Percentiles rank a stretch among this genome's conserved stretches.
Conservation (phyloP, 2,888 invertebrate genomes). For the Anagyrus pseudococci region DNA sequence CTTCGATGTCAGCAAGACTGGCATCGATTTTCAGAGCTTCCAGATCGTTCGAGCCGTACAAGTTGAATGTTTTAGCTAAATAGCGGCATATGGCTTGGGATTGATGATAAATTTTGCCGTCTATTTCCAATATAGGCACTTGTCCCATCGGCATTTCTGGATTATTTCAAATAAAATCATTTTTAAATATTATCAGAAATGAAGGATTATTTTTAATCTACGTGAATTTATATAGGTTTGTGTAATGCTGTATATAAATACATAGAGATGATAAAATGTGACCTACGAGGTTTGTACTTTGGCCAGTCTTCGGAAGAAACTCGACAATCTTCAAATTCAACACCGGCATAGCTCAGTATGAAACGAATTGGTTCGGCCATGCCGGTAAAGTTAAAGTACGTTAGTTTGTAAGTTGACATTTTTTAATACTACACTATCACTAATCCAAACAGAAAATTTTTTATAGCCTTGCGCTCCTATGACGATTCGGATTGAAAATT, state of each 20-base stretch:
- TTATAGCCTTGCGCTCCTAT: no score
- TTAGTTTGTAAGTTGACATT: slow-evolving; percentile 58
- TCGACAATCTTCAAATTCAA: slow-evolving; percentile 60
- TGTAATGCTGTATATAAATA: no score
- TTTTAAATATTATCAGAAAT: no score
- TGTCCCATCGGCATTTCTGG: slow-evolving; percentile 62
- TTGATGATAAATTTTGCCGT: slow-evolving; percentile 61
- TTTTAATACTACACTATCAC: no score
- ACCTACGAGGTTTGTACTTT: slow-evolving; percentile 8
- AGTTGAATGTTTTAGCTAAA: slow-evolving; percentile 62
- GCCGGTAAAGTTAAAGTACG: slow-evolving; percentile 60
- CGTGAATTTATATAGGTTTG: no score
- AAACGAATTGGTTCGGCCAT: slow-evolving; percentile 60
- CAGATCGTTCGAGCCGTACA: slow-evolving; percentile 64
- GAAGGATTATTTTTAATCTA: no score
- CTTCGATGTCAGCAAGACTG: slow-evolving; percentile 62
- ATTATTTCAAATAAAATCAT: no score
- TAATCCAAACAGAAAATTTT: no score
- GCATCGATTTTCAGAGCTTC: slow-evolving; percentile 64
- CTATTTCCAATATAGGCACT: slow-evolving; percentile 62
- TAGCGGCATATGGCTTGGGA: slow-evolving; percentile 66
- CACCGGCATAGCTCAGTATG: slow-evolving; percentile 54
- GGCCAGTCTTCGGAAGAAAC: slow-evolving; percentile 52
- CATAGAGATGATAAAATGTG: no score
- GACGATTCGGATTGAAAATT: no score